Evolutionary conservation across 1,140 invertebrate species (phyloP).

Genomic region (Drosophila parvula): DNA sequence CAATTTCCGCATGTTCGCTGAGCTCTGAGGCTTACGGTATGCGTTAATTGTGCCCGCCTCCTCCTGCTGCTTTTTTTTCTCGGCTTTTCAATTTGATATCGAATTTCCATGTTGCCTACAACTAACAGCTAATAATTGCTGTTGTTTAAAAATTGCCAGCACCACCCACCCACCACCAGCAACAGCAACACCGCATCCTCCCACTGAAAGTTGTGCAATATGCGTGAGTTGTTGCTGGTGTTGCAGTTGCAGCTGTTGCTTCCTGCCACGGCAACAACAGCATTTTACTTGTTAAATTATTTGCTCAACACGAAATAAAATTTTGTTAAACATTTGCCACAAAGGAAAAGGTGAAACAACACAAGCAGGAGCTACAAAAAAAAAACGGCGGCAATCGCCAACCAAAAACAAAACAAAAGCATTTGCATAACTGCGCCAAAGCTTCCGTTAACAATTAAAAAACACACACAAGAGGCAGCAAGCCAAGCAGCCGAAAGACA

Average conservation of each 20-base stretch:
- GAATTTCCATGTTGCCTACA: conserved; percentile 56
- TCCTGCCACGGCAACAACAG: conserved; percentile 58
- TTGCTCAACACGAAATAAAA: conserved; percentile 70
- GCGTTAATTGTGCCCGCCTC: conserved; percentile 38
- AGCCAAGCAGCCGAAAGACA: conserved; percentile 10
- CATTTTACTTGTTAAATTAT: conserved; percentile 72
- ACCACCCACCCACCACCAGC: conserved; percentile 15
- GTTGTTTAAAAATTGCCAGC: conserved; percentile 44
- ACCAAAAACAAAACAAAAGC: conserved; percentile 49
- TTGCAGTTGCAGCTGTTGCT: conserved; percentile 38
- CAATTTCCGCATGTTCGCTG: conserved; percentile 40
- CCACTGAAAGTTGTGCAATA: conserved; percentile 60
- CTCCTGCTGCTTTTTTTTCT: neutral
- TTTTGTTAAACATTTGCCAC: conserved; percentile 66
- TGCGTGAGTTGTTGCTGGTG: conserved; percentile 45
- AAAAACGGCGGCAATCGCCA: conserved; percentile 29
- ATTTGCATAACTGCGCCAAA: conserved; percentile 57
- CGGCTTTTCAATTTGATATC: conserved; percentile 41
- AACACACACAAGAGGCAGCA: conserved; percentile 31
- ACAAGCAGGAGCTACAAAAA: conserved; percentile 33
- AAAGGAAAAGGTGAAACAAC: conserved; percentile 68
- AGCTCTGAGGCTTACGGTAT: conserved; percentile 28
- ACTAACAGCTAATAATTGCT: conserved; percentile 59
- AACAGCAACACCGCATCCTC: conserved; percentile 34
- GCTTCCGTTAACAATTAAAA: conserved; percentile 76